These are phyloP conservation scores for Mustelus asterias DNA, from an alignment of 2,113 vertebrate genomes.

Conservation along the genomic window DNA sequence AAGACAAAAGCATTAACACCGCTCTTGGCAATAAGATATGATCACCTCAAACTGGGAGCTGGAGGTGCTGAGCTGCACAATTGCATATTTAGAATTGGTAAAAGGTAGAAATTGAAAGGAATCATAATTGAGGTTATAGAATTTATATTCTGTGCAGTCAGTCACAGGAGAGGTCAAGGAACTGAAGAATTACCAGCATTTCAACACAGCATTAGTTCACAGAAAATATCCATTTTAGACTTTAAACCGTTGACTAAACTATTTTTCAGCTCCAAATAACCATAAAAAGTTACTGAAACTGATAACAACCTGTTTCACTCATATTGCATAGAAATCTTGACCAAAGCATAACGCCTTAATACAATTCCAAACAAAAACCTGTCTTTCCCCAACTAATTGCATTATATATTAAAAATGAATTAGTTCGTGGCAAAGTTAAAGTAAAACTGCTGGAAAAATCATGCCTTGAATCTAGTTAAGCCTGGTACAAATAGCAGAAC, in stretches of 20 bases:
- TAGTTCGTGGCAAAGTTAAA: not conserved
- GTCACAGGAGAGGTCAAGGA: not conserved
- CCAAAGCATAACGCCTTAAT: not conserved
- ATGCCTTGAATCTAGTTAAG: not conserved
- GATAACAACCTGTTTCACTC: not conserved
- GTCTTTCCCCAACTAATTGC: not conserved
- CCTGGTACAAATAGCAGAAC: not conserved
- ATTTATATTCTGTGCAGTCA: not conserved
- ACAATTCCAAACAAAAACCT: not conserved
- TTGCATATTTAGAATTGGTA: not conserved
- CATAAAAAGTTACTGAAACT: not conserved
- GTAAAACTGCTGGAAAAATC: not conserved
- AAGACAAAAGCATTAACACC: not conserved
- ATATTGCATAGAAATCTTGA: not conserved
- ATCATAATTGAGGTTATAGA: not conserved
- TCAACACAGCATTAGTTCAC: not conserved
- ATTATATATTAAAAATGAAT: not conserved
- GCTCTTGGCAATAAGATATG: not conserved
- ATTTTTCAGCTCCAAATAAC: not conserved
- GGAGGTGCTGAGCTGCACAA: not conserved
- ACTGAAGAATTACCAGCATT: not conserved
- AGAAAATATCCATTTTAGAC: not conserved
- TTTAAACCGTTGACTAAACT: not conserved
- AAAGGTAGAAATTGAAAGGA: not conserved
- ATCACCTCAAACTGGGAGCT: not conserved